Percentiles rank a stretch among this genome's conserved stretches.
phyloP scores from a whole-genome alignment of 2,797 vertebrate species.

The Lateolabrax maculatus region DNA sequence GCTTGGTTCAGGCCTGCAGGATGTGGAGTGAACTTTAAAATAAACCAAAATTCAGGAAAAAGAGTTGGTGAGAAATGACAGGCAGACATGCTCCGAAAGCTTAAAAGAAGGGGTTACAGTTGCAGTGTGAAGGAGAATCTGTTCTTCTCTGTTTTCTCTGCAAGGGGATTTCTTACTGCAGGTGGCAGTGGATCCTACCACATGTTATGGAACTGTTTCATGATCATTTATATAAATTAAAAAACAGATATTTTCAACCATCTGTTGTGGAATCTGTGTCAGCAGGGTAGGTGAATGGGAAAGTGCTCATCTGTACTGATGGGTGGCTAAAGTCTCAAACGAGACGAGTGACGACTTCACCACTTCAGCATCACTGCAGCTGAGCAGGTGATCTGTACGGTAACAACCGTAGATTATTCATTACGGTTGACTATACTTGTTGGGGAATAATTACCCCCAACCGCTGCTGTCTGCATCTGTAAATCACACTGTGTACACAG shows the following conservation, averaged over 20 bases:
- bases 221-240: constrained; percentile 37
- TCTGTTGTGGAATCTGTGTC: not conserved
- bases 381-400: not conserved
- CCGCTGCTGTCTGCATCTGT: too few relatives aligned
- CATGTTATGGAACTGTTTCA: constrained; percentile 3
- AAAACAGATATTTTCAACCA: constrained; percentile 3
- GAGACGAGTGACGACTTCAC: not conserved
- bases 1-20: not conserved
- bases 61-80: not conserved
- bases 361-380: not conserved
- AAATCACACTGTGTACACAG: too few relatives aligned
- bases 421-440: too few relatives aligned
- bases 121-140: not conserved
- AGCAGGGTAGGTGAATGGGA: not conserved
- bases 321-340: not conserved
- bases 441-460: too few relatives aligned
- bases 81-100: not conserved
- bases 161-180: not conserved
- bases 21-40: not conserved
- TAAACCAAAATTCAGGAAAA: constrained; percentile 7
- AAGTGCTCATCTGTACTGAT: not conserved
- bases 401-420: too few relatives aligned
- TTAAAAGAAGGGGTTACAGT: not conserved
- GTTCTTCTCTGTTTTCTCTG: not conserved
- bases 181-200: not conserved